Evolutionary conservation across 2,113 vertebrate genomes (phyloP), one percentile per base, ranked within the genome.

Genomic region (Arenaria interpres): DNA sequence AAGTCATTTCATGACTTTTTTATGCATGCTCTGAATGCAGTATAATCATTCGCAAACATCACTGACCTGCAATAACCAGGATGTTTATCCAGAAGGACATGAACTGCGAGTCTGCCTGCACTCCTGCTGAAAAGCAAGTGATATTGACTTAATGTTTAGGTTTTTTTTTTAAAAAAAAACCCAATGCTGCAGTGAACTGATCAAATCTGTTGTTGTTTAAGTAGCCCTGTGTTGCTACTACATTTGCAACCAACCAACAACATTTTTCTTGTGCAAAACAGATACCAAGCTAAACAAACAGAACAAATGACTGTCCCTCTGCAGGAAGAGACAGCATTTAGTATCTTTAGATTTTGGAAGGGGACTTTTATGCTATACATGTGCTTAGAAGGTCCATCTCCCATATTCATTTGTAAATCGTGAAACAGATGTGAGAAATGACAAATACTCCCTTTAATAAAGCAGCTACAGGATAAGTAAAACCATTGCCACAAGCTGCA

Each of bases 61-160:
- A 15, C 63, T 82, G 85, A 88, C 83, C 93, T 77, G 23, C 33
- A 85, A 43, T 62, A 91, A 97, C 87, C 84, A 89, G 78, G 86
- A 96, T 89, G 87, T 96, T 96, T 94, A 88, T 75, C 85, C 92
- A 82, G 82, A 74, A 84, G 93, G 84, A 93, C 69, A 51, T 16
- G 79, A 91, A 90, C 91, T 79, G 77, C 73, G 57, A 53, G 67
- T n/a, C 90, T 75, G 84, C 54, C 88, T 56, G 62, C 10, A 4
- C 92, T 66, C 23, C 27, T 78, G 72, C 85, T 94, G 53, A 71
- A 90, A 94, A 85, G 63, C 51, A 22, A 92, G 37, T 12, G 28
- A 74, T 19, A 43, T 50, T 96, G 82, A 86, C 80, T 86, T 81
- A 43, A 90, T 28, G 59, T 77, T 95, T 56, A 63, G 19, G 13